Percentiles rank a stretch among this genome's conserved stretches.
These are phyloP conservation scores for Mastigias papua DNA, from an alignment of 30 jellyfish, hydroid and myxozoan genomes.

Conservation along the genomic window DNA sequence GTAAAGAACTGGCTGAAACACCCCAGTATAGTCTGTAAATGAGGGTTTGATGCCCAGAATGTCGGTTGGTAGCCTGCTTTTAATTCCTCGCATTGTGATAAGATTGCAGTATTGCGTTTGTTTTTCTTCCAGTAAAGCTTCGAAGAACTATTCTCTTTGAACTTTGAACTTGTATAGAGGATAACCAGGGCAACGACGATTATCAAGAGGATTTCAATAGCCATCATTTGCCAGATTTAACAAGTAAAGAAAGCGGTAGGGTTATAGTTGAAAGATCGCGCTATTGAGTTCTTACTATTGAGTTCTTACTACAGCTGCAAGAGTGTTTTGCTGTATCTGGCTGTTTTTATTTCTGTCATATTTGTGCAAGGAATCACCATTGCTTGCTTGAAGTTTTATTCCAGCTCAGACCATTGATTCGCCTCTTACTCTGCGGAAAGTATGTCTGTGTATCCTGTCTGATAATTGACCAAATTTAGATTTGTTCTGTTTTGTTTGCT, in stretches of 20 bases:
- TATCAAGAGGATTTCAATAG: constrained; percentile 36
- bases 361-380: too few species aligned
- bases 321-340: too few species aligned
- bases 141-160: constrained; percentile 36
- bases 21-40: constrained; percentile 69
- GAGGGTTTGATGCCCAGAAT: constrained; percentile 71
- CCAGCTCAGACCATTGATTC: too few species aligned
- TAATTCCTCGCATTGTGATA: constrained; percentile 37
- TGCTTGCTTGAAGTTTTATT: too few species aligned
- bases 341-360: too few species aligned
- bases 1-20: constrained; percentile 18
- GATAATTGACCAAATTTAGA: background rate
- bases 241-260: too few species aligned
- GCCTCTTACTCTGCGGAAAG: background rate
- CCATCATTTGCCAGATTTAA: constrained; percentile 37
- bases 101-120: constrained; percentile 68
- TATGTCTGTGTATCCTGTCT: background rate
- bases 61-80: constrained; percentile 72
- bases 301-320: too few species aligned
- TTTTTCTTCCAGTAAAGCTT: constrained; percentile 68
- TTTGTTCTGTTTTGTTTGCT: background rate
- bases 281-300: too few species aligned
- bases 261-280: too few species aligned
- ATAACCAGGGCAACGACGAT: background rate
- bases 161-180: constrained; percentile 36